Percentiles rank a stretch among this genome's conserved stretches.
Evolutionary conservation across 53 echinoderm and acorn worm species (phyloP).

Genomic region (Zoroaster sp.): DNA sequence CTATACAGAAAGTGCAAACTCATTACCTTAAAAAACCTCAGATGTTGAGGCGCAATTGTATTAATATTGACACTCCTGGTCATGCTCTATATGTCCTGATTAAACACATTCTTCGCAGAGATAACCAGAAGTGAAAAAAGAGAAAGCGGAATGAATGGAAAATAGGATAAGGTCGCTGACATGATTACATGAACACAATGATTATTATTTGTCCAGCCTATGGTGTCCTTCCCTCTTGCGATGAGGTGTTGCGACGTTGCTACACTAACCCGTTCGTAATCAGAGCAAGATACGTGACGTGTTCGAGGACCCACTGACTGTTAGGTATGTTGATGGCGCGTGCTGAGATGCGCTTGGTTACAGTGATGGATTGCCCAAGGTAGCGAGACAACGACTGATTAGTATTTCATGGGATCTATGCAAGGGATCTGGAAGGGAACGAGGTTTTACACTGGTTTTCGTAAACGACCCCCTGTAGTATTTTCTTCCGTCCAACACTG

Average conservation of each 20-base stretch:
- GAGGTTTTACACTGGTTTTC: too few species aligned
- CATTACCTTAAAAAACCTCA: too few species aligned
- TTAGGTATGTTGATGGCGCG: neutral
- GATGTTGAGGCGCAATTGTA: slow-evolving; percentile 24
- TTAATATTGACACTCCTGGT: slow-evolving; percentile 8
- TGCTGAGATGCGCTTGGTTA: neutral
- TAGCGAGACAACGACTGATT: neutral
- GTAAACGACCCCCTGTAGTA: too few species aligned
- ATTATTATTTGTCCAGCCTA: neutral
- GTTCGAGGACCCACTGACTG: neutral
- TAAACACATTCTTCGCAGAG: neutral
- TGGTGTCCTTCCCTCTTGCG: neutral
- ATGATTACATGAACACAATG: neutral
- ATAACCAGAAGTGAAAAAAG: neutral
- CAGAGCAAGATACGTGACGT: neutral
- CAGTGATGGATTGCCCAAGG: neutral
- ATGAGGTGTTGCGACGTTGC: neutral
- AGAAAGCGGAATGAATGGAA: neutral
- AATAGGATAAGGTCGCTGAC: neutral
- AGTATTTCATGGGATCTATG: neutral
- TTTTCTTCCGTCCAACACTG: too few species aligned
- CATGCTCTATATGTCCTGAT: too few species aligned
- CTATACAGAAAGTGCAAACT: too few species aligned
- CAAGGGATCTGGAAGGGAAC: neutral
- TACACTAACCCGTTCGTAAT: neutral